Percentiles rank a stretch among this genome's conserved stretches.
Evolutionary conservation across 2,888 invertebrate species (phyloP).

Genomic region (Pheosia tremula): DNA sequence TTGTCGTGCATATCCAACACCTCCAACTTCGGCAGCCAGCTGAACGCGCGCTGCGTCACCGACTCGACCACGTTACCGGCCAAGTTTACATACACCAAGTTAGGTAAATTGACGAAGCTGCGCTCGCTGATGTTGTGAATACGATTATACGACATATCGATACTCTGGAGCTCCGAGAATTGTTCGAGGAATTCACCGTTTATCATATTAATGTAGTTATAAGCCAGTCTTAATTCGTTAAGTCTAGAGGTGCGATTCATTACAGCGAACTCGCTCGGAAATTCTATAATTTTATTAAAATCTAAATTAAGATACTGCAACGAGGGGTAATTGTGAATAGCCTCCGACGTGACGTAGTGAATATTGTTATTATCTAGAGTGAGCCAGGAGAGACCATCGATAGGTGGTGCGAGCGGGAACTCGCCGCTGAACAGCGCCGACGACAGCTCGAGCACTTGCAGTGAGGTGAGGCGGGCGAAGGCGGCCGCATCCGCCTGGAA

Average conservation of each 20-base stretch:
- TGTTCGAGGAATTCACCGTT: constrained; percentile 87
- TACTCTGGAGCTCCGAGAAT: constrained; percentile 87
- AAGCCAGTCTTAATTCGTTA: constrained; percentile 90
- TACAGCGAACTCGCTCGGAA: constrained; percentile 82
- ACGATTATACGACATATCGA: constrained; percentile 90
- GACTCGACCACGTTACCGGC: constrained; percentile 89
- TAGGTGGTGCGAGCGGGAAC: constrained; percentile 87
- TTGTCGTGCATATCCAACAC: constrained; percentile 91
- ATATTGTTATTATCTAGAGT: constrained; percentile 93
- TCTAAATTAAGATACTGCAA: constrained; percentile 92
- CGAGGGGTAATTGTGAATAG: constrained; percentile 86
- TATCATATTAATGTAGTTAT: constrained; percentile 89
- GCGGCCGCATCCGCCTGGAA: constrained; percentile 87
- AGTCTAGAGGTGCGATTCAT: constrained; percentile 85
- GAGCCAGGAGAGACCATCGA: constrained; percentile 89
- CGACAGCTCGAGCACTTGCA: constrained; percentile 92
- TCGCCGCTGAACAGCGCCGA: constrained; percentile 90
- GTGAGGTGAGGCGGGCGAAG: constrained; percentile 87
- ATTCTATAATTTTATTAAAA: constrained; percentile 89
- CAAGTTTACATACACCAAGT: constrained; percentile 89
- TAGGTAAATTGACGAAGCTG: constrained; percentile 88
- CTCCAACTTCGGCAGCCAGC: constrained; percentile 87
- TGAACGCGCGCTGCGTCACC: constrained; percentile 88
- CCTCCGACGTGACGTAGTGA: constrained; percentile 82
- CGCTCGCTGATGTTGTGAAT: constrained; percentile 85